Evolutionary conservation across 2,888 invertebrate genomes (phyloP), one percentile per base, ranked within the genome.

Genomic region (Lutraria lutraria): DNA sequence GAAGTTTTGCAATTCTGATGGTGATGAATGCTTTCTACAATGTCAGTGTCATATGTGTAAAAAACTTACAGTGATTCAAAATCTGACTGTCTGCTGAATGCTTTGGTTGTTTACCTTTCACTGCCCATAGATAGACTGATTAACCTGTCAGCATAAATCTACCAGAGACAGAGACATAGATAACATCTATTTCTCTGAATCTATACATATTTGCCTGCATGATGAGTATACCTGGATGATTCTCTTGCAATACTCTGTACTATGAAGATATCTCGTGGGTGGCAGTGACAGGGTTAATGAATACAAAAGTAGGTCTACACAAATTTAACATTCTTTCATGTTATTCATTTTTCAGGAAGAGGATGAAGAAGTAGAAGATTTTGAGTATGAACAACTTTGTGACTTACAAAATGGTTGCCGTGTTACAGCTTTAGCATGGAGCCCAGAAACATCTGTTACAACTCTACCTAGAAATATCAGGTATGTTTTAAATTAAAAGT

Each of bases 381-480:
- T 96, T 86, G 94, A 95, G 54, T 95, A 93, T 88, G 90, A 92
- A 63, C 91, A 89, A 43, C 85, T 95, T 19, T 93, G 93, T 60
- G 96, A 95, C 53, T 94, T 96, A 83, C 95, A 95, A 84, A 94
- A 94, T 90, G 94, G 95, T 34, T 93, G 93, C 83, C 89, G 93
- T 56, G 94, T 95, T 10, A 94, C 94, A 15, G 93, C 95, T 6
- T 90, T 96, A 31, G 94, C 95, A 15, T 96, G 96, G 96, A 95
- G 95, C 85, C 96, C 96, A 68, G 94, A 94, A 63, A 95, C 96
- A 6, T 86, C 72, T 34, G 85, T 94, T 31, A 87, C 91, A 29
- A 81, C 92, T 10, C 83, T 95, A 68, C 94, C 94, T 60, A 94
- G 93, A 89, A 56, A 92, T 43, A 43, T 95, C 72, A 93, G 93